Percentiles rank a stretch among this genome's conserved stretches.
phyloP scores from a whole-genome alignment of 2,113 vertebrate genomes.

The Astur gentilis region DNA sequence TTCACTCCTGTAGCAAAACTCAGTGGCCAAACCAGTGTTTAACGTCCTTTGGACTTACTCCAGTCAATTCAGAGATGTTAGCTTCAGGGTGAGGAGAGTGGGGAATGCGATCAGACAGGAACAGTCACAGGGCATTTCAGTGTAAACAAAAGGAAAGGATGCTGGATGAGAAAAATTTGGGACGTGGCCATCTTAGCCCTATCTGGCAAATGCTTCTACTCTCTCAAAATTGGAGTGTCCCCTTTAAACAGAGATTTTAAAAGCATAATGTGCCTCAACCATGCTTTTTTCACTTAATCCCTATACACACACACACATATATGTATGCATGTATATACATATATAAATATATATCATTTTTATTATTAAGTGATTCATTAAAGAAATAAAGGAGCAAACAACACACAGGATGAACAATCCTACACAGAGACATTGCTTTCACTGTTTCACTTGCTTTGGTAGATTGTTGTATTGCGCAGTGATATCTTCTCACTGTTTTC shows the following conservation, averaged over 20 bases:
- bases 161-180: neutral
- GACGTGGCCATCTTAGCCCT: neutral
- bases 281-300: neutral
- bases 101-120: neutral
- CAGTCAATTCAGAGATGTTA: neutral
- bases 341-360: neutral
- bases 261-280: neutral
- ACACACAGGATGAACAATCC: neutral
- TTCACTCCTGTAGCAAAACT: neutral
- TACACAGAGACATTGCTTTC: neutral
- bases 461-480: neutral
- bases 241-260: neutral
- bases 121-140: neutral
- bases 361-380: neutral
- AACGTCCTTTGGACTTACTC: neutral
- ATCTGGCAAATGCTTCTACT: neutral
- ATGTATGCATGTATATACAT: too few relatives aligned
- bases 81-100: neutral
- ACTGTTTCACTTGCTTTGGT: neutral
- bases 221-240: neutral
- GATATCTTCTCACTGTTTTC: slow-evolving; percentile 14
- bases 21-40: neutral
- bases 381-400: neutral
- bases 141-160: neutral
- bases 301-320: neutral